Percentiles rank a stretch among this genome's conserved stretches.
These are phyloP conservation scores for Notothenia coriiceps DNA, from an alignment of 2,113 vertebrate species.

Conservation along the genomic window DNA sequence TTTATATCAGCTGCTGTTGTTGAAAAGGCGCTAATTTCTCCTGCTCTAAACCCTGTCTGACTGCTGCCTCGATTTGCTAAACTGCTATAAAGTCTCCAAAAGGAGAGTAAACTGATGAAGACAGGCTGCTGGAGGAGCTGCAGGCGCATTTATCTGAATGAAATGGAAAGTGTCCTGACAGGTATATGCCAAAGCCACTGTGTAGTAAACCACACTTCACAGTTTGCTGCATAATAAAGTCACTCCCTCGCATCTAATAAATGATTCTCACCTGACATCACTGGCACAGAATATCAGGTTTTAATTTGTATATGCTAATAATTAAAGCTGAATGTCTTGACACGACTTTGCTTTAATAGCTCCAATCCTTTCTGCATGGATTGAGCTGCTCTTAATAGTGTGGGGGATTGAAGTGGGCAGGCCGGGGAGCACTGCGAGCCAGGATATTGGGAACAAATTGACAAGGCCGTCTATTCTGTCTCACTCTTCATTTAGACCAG, in stretches of 20 bases:
- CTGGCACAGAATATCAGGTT: constrained; percentile 28
- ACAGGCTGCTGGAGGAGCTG: constrained; percentile 51
- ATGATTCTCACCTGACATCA: constrained; percentile 39
- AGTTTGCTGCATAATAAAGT: constrained; percentile 60
- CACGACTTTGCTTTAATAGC: constrained; percentile 66
- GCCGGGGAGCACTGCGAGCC: constrained; percentile 65
- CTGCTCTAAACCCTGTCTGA: constrained; percentile 52
- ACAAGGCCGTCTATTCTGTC: constrained; percentile 77
- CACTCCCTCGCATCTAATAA: constrained; percentile 27
- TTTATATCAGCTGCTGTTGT: constrained; percentile 68
- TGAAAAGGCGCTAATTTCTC: constrained; percentile 64
- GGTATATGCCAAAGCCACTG: constrained; percentile 53
- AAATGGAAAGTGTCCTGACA: constrained; percentile 76
- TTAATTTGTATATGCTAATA: constrained; percentile 66
- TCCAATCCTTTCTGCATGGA: constrained; percentile 54
- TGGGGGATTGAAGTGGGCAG: constrained; percentile 75
- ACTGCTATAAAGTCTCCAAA: constrained; percentile 73
- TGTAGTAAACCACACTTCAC: constrained; percentile 69
- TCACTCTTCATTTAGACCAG: constrained; percentile 83
- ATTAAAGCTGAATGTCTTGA: constrained; percentile 55
- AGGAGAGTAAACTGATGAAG: constrained; percentile 73
- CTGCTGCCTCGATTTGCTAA: constrained; percentile 65
- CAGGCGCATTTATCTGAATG: constrained; percentile 75
- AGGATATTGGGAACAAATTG: constrained; percentile 84
- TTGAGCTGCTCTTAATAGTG: constrained; percentile 75